Percentiles rank a stretch among this genome's conserved stretches.
Evolutionary conservation across 1,140 invertebrate genomes (phyloP).

Genomic region (Zeugodacus cucurbitae): DNA sequence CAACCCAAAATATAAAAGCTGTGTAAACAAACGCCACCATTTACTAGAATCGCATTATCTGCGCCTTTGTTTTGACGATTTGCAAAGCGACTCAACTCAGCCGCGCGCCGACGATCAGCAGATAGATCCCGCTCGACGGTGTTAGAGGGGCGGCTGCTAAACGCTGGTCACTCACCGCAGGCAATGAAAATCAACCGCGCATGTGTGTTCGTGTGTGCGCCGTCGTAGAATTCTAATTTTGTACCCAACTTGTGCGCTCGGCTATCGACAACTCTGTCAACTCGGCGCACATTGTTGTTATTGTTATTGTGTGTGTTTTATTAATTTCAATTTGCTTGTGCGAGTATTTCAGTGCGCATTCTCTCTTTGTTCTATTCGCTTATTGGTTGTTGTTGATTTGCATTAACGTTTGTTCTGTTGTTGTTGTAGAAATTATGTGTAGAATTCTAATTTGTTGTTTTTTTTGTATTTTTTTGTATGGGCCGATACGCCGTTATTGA

Average conservation of each 20-base stretch:
- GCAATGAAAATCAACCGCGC: no score
- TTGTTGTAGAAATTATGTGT: background rate
- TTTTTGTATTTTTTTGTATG: background rate
- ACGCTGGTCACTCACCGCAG: background rate
- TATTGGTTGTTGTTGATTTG: background rate
- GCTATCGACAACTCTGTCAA: background rate
- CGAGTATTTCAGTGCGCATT: background rate
- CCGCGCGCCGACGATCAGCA: background rate
- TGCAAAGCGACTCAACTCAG: background rate
- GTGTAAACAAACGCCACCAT: slow-evolving; percentile 16
- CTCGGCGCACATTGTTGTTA: background rate
- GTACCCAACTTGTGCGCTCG: background rate
- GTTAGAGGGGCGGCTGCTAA: background rate
- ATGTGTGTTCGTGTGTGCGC: background rate
- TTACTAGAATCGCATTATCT: background rate
- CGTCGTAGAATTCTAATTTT: slow-evolving; percentile 12
- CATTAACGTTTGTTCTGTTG: background rate
- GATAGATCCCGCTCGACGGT: background rate
- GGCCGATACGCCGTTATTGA: background rate
- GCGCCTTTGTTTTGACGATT: slow-evolving; percentile 16
- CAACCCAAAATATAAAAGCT: slow-evolving; percentile 19
- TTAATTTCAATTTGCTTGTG: background rate
- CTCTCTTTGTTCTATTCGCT: background rate
- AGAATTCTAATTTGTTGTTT: background rate
- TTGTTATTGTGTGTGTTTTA: background rate